Percentiles rank a stretch among this genome's conserved stretches.
Evolutionary conservation across 2,888 invertebrate genomes (phyloP).

Genomic region (Trisateles emortualis): DNA sequence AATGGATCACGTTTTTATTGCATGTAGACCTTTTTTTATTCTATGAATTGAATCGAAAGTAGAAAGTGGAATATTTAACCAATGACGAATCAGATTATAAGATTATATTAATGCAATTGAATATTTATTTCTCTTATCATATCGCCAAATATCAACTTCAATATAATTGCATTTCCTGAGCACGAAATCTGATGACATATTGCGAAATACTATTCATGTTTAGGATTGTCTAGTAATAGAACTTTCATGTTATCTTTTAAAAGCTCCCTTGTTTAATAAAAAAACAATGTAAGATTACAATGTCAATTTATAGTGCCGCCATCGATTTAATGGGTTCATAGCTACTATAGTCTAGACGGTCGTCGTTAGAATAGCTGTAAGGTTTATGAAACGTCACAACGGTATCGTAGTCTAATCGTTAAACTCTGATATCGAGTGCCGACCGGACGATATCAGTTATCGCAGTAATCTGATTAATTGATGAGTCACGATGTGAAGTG

Average conservation of each 20-base stretch:
- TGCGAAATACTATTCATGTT: not conserved
- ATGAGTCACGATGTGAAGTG: constrained; percentile 65
- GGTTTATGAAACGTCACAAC: constrained; percentile 38
- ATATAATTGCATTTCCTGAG: not conserved
- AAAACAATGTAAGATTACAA: constrained; percentile 2
- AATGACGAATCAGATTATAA: constrained; percentile 26
- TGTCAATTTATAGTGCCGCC: constrained; percentile 15
- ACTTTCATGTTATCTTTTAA: not conserved
- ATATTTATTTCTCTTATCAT: constrained; percentile 8
- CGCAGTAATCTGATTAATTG: constrained; percentile 79
- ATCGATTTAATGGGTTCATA: constrained; percentile 23
- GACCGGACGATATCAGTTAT: constrained; percentile 67
- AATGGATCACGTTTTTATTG: constrained; percentile 45
- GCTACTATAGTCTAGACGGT: constrained; percentile 32
- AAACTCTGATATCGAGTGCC: constrained; percentile 51
- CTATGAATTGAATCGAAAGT: constrained; percentile 31
- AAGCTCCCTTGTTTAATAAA: not conserved
- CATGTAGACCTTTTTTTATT: constrained; percentile 26
- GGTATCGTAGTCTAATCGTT: constrained; percentile 46
- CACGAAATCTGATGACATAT: not conserved
- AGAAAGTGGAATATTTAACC: constrained; percentile 22
- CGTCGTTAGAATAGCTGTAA: constrained; percentile 23
- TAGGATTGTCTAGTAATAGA: not conserved
- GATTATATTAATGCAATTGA: constrained; percentile 20
- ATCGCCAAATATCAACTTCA: not conserved